Evolutionary conservation across 2,113 vertebrate genomes (phyloP), one percentile per base, ranked within the genome.

Genomic region (Saccopteryx leptura): DNA sequence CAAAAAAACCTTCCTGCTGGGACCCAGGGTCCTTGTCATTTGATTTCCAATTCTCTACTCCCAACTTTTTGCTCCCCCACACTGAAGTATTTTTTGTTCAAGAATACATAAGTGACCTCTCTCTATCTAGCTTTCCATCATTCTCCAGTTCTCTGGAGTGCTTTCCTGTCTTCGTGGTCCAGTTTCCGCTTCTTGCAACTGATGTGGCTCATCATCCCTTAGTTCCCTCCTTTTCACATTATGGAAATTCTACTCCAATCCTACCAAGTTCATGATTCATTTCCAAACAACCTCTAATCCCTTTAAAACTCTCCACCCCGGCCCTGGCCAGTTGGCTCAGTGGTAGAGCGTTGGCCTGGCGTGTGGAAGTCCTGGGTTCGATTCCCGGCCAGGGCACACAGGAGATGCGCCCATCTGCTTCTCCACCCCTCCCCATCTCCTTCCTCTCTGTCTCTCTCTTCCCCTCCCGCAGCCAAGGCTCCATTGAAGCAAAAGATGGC

Each of bases 301-400:
- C 72, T 71, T 95, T 33, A 94, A 96, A 96, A 80, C 65, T 88
- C 76, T 93, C 75, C 72, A 71, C 52, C 14, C 11, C 54, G 39
- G 39, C 39, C 39, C 39, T 39, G 2, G 39, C 39, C 39, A 39
- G 39, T 39, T 39, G 2, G 39, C 39, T 39, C 39, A 39, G 39
- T 39, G 39, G 39, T 39, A 39, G 39, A 39, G 39, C 39, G 3
- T 39, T 3, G 39, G 39, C 39, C 39, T 39, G 39, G 39, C 39
- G 3, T 39, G 3, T 39, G 39, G 39, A 39, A 39, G 39, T 39
- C 39, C 39, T 3, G 39, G 39, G 39, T 39, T 39, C 39, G 39
- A 39, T 39, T 39, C 39, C 39, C 39, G 39, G 39, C 3, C 39
- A 39, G 39, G 39, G 39, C 3, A 39, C 39, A 39, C 39, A 39